Base-by-base conservation (phyloP, 2,113 vertebrate genomes). In the Hippocampus comes region DNA sequence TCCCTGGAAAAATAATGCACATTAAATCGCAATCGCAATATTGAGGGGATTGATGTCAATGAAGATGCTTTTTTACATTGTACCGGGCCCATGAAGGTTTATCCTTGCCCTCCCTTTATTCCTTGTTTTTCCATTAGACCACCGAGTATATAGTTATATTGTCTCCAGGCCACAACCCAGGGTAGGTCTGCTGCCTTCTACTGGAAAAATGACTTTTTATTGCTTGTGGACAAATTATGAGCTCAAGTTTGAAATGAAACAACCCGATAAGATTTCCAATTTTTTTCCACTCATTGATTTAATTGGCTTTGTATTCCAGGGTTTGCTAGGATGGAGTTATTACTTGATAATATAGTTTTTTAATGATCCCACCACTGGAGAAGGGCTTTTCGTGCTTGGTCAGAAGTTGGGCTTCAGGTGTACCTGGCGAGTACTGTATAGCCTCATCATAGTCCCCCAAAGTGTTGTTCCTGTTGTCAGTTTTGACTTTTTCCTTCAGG, bases 91-190 rank as follows among this genome's bases (percentile, higher is more conserved):
- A 27, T 27, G 27, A 1, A 27, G 27, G 27, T 27, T 27, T 27
- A 27, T 27, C 2, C 27, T 27, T 27, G 27, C 27, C 27, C 27
- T 27, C 2, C 27, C 27, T 27, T 27, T 27, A 27, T 27, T 27
- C 27, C 27, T 27, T 27, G 27, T 27, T 27, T 27, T 27, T 27
- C 27, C 27, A 27, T 27, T 12, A 15, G 97, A 99, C 93, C 95
- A 99, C 90, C 95, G 97, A 94, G 95, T 99, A 91, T 98, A 99
- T 94, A 99, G 97, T 92, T 99, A 99, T 80, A 95, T 99, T 82
- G 97, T 99, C 74, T 97, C 97, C 85, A 95, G 97, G 91, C 96
- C 97, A 72, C 96, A 98, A 70, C 97, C 97, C 80, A 96, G 97
- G 94, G 97, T 95, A 92, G 88, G 95, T 93, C 79, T 76, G 63